phyloP scores from a whole-genome alignment of 2,797 vertebrate genomes.

The Trematomus bernacchii region DNA sequence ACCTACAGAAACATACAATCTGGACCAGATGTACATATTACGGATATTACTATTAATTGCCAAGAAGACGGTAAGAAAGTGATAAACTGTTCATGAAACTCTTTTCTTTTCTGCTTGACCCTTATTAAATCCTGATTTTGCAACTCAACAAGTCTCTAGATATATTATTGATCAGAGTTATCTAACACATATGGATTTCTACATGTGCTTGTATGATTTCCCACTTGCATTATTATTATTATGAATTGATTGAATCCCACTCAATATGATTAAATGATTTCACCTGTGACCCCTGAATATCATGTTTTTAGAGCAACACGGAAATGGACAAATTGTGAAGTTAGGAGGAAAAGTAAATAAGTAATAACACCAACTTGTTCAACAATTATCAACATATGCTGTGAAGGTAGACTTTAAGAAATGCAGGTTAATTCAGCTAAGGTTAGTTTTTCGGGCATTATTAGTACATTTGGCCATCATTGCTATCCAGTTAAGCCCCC shows the following conservation, averaged over 20 bases:
- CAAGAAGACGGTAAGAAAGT: not conserved
- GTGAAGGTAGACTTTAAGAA: not conserved
- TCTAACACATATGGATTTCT: conserved; percentile 41
- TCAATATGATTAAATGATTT: conserved; percentile 40
- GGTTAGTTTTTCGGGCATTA: not conserved
- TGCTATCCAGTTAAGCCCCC: not conserved
- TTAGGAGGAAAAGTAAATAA: not conserved
- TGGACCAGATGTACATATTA: too few relatives aligned
- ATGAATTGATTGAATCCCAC: conserved; percentile 33
- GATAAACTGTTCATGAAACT: too few relatives aligned
- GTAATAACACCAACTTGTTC: conserved; percentile 7
- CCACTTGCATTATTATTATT: conserved; percentile 54
- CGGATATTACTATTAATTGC: too few relatives aligned
- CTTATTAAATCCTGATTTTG: conserved; percentile 47
- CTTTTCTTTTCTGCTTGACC: conserved; percentile 13
- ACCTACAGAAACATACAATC: too few relatives aligned
- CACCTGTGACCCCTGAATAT: conserved; percentile 25
- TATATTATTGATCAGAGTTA: conserved; percentile 16
- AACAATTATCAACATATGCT: not conserved
- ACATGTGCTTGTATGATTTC: conserved; percentile 39
- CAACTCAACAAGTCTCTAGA: conserved; percentile 44
- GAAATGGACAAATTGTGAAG: not conserved
- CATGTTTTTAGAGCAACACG: not conserved
- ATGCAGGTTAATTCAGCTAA: not conserved
- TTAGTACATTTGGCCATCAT: not conserved